phyloP scores from a whole-genome alignment of 2,888 invertebrate species.

The Drosophila fungiperda region DNA sequence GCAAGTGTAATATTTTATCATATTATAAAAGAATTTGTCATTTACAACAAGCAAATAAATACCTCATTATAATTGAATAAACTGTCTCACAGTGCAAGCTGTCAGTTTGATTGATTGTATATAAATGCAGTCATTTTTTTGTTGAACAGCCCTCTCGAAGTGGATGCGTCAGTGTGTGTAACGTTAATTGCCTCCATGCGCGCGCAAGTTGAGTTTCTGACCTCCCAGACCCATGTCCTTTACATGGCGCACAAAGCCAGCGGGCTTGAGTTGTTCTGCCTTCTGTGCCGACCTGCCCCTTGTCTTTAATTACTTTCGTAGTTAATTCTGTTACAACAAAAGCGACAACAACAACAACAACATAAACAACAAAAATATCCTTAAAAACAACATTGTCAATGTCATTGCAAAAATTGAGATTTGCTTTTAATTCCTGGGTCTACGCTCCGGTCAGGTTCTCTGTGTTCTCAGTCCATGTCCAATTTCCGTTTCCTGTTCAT shows the following conservation, averaged over 20 bases:
- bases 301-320: slow-evolving; percentile 77
- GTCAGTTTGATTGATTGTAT: slow-evolving; percentile 4
- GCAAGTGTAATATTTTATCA: too few species aligned
- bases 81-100: not conserved
- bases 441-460: slow-evolving; percentile 11
- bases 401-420: slow-evolving; percentile 73
- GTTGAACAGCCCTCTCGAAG: slow-evolving; percentile 26
- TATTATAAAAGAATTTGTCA: not conserved
- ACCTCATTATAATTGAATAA: not conserved
- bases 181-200: slow-evolving; percentile 76
- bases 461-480: slow-evolving; percentile 7
- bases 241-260: slow-evolving; percentile 37
- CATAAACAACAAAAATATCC: slow-evolving; percentile 3
- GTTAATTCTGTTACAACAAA: slow-evolving; percentile 79
- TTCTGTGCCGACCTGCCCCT: slow-evolving; percentile 42
- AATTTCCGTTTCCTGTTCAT: slow-evolving; percentile 64
- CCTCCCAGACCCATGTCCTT: slow-evolving; percentile 46
- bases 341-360: slow-evolving; percentile 30
- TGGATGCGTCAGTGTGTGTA: slow-evolving; percentile 37
- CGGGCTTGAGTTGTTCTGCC: slow-evolving; percentile 47
- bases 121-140: not conserved
- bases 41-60: not conserved
- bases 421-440: slow-evolving; percentile 65
- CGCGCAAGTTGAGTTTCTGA: slow-evolving; percentile 67
- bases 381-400: slow-evolving; percentile 43